Percentiles rank a stretch among this genome's conserved stretches.
Conservation (phyloP, 2,797 vertebrate species). For the Lophotriccus pileatus region DNA sequence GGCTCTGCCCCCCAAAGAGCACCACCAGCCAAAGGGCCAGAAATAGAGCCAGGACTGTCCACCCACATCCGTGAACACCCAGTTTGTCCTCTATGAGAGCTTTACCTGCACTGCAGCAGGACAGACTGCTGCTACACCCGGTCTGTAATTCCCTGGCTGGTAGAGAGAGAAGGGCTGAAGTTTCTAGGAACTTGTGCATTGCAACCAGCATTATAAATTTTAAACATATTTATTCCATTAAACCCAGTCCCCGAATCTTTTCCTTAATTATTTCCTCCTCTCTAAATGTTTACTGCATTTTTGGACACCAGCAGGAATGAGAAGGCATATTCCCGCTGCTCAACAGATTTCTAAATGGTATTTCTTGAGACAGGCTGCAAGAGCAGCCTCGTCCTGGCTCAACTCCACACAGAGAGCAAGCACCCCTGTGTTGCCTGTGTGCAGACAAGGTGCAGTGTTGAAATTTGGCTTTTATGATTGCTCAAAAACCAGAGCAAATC, state of each 20-base stretch:
- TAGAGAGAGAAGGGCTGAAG: not conserved
- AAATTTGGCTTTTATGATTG: not conserved
- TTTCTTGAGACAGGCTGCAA: not conserved
- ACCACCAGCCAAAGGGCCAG: not conserved
- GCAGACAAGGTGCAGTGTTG: not conserved
- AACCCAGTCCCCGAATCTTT: not conserved
- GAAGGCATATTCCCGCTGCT: not conserved
- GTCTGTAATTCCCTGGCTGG: not conserved
- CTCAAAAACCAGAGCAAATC: not conserved
- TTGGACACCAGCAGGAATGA: not conserved
- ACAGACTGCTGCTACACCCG: not conserved
- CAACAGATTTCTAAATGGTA: not conserved
- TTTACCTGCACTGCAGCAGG: rapidly evolving
- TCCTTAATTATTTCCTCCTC: not conserved
- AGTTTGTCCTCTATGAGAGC: rapidly evolving
- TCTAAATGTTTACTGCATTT: not conserved
- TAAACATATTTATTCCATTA: not conserved
- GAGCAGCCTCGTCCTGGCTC: not conserved
- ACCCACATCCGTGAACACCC: rapidly evolving
- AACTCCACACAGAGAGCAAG: not conserved
- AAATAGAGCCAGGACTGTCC: not conserved
- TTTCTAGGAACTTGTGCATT: not conserved
- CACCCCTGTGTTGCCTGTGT: not conserved
- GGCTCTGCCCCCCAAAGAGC: not conserved
- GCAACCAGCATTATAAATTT: not conserved